Conservation (phyloP, 2,113 vertebrate genomes). For the Cisticola juncidis region DNA sequence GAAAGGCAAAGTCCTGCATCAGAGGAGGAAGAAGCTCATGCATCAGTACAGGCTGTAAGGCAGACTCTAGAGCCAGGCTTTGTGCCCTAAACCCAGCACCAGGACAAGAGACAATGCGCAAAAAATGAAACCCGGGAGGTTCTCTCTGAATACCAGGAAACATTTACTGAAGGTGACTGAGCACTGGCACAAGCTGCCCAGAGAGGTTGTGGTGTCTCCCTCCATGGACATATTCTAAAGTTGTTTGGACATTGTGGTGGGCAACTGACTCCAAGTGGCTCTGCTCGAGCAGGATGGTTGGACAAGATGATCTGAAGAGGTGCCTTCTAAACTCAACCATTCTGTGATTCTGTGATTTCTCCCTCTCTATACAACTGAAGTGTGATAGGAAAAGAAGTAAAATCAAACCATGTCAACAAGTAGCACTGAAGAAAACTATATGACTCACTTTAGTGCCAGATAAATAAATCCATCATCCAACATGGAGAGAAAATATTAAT, state of each 20-base stretch:
- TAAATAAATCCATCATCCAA: background rate
- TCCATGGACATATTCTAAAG: background rate
- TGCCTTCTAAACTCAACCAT: background rate
- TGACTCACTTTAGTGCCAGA: background rate
- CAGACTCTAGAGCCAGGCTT: background rate
- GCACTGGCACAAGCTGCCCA: background rate
- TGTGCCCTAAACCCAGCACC: background rate
- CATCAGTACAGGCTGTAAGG: background rate
- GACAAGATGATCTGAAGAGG: background rate
- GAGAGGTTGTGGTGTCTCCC: background rate
- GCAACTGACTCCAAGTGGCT: background rate
- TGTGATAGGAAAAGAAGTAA: background rate
- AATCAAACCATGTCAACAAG: background rate
- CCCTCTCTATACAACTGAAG: background rate
- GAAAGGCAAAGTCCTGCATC: background rate
- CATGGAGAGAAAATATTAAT: background rate
- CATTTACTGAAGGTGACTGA: background rate
- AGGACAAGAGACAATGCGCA: background rate
- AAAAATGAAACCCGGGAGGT: background rate
- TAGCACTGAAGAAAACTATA: background rate
- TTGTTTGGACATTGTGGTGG: background rate
- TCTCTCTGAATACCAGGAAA: background rate
- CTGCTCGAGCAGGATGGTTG: background rate
- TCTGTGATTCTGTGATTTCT: background rate
- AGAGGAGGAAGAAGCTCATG: background rate